Percentiles rank a stretch among this genome's conserved stretches.
phyloP scores from a whole-genome alignment of 1,140 invertebrate genomes.

The Lepeophtheirus salmonis region DNA sequence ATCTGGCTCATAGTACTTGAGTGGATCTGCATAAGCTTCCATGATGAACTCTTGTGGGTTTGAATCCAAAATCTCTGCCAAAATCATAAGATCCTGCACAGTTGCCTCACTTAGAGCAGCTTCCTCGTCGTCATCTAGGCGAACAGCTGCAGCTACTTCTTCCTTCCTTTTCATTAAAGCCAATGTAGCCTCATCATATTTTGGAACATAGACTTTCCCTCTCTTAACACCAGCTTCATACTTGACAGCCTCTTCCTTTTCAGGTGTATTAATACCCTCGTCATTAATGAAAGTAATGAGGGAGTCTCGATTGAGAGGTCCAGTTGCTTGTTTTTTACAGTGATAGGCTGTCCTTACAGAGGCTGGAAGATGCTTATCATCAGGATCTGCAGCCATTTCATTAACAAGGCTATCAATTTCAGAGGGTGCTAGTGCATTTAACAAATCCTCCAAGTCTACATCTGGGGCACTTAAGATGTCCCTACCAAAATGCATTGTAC shows the following conservation, averaged over 20 bases:
- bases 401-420: constrained; percentile 10
- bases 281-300: constrained; percentile 17
- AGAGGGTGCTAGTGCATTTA: background rate
- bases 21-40: constrained; percentile 16
- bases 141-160: background rate
- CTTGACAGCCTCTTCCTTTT: constrained; percentile 11
- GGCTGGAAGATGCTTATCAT: constrained; percentile 18
- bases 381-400: constrained; percentile 16
- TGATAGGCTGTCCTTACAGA: constrained; percentile 13
- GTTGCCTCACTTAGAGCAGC: constrained; percentile 11
- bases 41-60: constrained; percentile 19
- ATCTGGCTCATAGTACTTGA: constrained; percentile 16
- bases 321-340: constrained; percentile 14
- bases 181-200: constrained; percentile 15
- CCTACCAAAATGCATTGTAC: constrained; percentile 15
- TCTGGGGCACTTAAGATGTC: constrained; percentile 15
- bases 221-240: constrained; percentile 14
- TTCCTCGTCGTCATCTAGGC: constrained; percentile 18
- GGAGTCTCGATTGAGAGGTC: constrained; percentile 9
- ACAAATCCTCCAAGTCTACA: constrained; percentile 16
- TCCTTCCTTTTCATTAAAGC: constrained; percentile 1
- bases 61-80: constrained; percentile 16
- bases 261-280: constrained; percentile 7
- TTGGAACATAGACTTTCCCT: constrained; percentile 17
- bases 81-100: constrained; percentile 12